These are phyloP conservation scores for Leucoraja ocellata DNA, from an alignment of 2,797 vertebrate genomes.

Conservation along the genomic window DNA sequence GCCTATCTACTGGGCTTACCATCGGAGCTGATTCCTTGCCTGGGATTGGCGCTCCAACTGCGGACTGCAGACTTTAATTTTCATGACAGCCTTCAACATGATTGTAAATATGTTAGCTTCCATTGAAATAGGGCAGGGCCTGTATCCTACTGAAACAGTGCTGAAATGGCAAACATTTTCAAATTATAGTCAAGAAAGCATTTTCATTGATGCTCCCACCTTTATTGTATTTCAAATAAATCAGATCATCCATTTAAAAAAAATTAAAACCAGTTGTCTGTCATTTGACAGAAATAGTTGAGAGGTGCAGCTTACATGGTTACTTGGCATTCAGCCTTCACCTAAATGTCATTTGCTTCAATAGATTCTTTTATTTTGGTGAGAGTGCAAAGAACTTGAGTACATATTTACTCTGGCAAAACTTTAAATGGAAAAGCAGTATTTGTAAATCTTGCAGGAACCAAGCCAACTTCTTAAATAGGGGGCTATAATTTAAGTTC, in stretches of 20 bases:
- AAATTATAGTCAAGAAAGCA: neutral
- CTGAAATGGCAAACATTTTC: neutral
- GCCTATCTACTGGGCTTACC: no score
- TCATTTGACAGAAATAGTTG: conserved; percentile 12
- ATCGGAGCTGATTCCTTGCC: no score
- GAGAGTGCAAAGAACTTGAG: conserved; percentile 20
- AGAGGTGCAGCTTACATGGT: conserved; percentile 23
- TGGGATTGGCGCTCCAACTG: no score
- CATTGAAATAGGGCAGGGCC: no score
- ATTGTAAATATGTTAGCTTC: neutral
- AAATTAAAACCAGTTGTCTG: neutral
- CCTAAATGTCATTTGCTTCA: conserved; percentile 19
- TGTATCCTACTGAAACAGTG: neutral
- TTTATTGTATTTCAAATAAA: conserved; percentile 25
- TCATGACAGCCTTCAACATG: neutral
- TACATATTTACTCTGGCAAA: conserved; percentile 29
- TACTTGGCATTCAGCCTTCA: conserved; percentile 20
- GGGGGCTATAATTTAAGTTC: neutral
- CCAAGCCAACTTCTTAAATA: neutral
- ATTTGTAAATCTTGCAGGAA: neutral
- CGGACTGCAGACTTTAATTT: no score
- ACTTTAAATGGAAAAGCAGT: conserved; percentile 22
- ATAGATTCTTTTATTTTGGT: conserved; percentile 27
- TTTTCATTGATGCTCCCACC: neutral
- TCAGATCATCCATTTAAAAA: neutral